Conservation (phyloP, 2,888 invertebrate genomes). For the Ophion obscuratus region DNA sequence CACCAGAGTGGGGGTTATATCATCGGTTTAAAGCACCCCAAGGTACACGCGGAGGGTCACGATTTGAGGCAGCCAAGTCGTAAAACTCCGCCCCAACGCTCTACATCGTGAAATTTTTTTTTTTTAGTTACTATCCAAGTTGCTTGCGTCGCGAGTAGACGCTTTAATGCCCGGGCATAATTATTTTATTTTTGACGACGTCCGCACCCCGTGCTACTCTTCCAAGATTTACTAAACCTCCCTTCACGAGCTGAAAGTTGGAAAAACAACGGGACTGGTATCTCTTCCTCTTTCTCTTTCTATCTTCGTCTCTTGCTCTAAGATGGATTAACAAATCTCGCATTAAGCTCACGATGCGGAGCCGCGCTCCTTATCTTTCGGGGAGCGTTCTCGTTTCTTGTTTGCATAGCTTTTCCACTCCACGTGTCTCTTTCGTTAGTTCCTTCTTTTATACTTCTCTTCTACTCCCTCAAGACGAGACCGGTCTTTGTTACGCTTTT, state of each 20-base stretch:
- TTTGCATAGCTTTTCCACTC: constrained; percentile 44
- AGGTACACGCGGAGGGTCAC: not conserved
- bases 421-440: constrained; percentile 38
- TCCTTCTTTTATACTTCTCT: constrained; percentile 9
- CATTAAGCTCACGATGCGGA: constrained; percentile 41
- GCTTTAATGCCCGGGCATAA: constrained; percentile 19
- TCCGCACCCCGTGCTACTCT: constrained; percentile 13
- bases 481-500: constrained; percentile 10
- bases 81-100: not conserved
- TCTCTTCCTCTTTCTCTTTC: not conserved
- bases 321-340: constrained; percentile 52
- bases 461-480: constrained; percentile 14
- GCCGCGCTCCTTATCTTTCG: constrained; percentile 45
- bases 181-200: constrained; percentile 38
- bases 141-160: not conserved
- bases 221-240: constrained; percentile 30
- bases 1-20: not conserved
- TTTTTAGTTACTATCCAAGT: constrained; percentile 9
- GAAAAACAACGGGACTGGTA: constrained; percentile 34
- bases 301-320: constrained; percentile 12
- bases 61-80: not conserved
- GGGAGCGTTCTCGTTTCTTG: constrained; percentile 37
- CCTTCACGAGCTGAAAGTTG: constrained; percentile 42
- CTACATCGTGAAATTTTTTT: constrained; percentile 15
- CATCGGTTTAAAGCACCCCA: not conserved